Evolutionary conservation across 2,888 invertebrate species (phyloP).

Genomic region (Melolontha melolontha): DNA sequence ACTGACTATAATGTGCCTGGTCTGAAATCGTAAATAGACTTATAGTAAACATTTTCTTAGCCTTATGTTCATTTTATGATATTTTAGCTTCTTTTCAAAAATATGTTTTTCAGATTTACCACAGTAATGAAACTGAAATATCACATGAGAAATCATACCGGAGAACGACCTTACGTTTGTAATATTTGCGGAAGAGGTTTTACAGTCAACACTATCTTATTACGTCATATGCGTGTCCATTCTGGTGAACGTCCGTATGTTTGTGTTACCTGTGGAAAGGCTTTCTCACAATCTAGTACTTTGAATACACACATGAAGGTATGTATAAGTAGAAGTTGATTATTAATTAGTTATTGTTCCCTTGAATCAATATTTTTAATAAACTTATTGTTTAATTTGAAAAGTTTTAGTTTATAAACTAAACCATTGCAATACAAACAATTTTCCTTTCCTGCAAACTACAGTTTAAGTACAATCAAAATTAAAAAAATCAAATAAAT

Average conservation of each 20-base stretch:
- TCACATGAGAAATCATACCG: conserved; percentile 66
- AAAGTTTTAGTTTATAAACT: too few relatives aligned
- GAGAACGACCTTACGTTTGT: conserved; percentile 65
- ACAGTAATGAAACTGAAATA: conserved; percentile 66
- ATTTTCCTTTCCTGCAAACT: too few relatives aligned
- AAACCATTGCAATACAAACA: too few relatives aligned
- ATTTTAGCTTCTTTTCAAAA: not conserved
- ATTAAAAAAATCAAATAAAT: too few relatives aligned
- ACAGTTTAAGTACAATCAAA: too few relatives aligned
- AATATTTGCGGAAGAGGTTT: conserved; percentile 65
- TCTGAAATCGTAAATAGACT: too few relatives aligned
- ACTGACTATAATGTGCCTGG: too few relatives aligned
- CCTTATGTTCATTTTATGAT: too few relatives aligned
- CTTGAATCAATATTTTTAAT: too few relatives aligned
- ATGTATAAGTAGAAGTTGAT: conserved; percentile 22
- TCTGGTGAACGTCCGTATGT: conserved; percentile 66
- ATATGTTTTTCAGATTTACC: conserved; percentile 60
- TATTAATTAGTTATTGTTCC: too few relatives aligned
- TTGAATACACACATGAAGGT: conserved; percentile 66
- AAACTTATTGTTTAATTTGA: too few relatives aligned
- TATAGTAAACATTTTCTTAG: too few relatives aligned
- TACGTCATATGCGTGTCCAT: conserved; percentile 65
- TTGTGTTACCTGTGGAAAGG: conserved; percentile 65
- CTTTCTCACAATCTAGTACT: conserved; percentile 65
- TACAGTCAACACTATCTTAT: conserved; percentile 64